phyloP scores from a whole-genome alignment of 30 jellyfish, hydroid and myxozoan species.

The Cassiopea andromeda region DNA sequence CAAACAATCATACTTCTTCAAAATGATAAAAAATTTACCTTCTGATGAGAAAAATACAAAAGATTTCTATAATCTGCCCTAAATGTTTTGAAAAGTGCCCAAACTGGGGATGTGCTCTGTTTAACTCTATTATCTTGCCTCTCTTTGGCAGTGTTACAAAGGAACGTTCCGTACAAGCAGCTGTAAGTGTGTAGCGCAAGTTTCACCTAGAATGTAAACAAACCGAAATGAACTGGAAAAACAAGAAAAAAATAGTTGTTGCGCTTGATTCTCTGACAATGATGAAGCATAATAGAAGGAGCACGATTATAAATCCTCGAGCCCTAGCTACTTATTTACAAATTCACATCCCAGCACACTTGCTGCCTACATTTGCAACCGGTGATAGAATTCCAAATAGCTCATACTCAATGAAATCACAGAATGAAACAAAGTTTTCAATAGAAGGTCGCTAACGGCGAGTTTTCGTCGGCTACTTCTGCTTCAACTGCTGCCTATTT shows the following conservation, averaged over 20 bases:
- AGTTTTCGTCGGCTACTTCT: too few relatives aligned
- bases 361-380: too few relatives aligned
- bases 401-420: too few relatives aligned
- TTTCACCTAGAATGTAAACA: slow-evolving; percentile 67
- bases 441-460: too few relatives aligned
- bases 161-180: slow-evolving; percentile 89
- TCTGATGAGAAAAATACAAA: slow-evolving; percentile 50
- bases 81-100: slow-evolving; percentile 75
- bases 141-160: slow-evolving; percentile 84
- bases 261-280: background rate
- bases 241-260: background rate
- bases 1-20: background rate
- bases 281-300: too few relatives aligned
- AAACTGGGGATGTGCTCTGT: slow-evolving; percentile 73
- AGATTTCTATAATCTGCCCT: slow-evolving; percentile 74
- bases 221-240: background rate
- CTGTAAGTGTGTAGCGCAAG: slow-evolving; percentile 89
- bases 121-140: slow-evolving; percentile 65
- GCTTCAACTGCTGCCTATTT: too few relatives aligned
- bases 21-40: slow-evolving; percentile 18
- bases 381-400: too few relatives aligned
- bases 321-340: too few relatives aligned
- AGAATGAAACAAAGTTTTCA: too few relatives aligned
- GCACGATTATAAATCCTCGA: too few relatives aligned
- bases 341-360: too few relatives aligned